phyloP scores from a whole-genome alignment of 1,140 invertebrate genomes.

The Penaeus chinensis region DNA sequence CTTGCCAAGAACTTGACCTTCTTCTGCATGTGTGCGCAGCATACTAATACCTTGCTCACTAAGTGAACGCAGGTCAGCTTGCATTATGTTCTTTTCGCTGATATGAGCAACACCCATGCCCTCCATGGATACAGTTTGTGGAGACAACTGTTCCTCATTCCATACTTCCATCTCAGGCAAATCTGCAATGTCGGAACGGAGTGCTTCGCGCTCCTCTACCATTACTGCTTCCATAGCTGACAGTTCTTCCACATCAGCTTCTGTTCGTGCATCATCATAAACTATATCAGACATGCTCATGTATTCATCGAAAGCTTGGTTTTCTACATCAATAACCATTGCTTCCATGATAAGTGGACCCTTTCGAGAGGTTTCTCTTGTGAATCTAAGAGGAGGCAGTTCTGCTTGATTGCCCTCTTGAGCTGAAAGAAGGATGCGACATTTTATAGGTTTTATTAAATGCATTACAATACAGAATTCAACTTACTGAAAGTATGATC shows the following conservation, averaged over 20 bases:
- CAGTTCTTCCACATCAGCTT: conserved; percentile 86
- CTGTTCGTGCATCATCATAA: conserved; percentile 71
- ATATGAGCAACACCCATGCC: conserved; percentile 56
- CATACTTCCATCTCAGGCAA: conserved; percentile 58
- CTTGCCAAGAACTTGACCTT: conserved; percentile 8
- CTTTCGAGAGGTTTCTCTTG: conserved; percentile 87
- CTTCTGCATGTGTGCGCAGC: conserved; percentile 46
- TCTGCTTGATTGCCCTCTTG: conserved; percentile 85
- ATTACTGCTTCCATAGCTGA: conserved; percentile 68
- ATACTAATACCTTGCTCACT: conserved; percentile 59
- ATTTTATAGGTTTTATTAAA: not conserved
- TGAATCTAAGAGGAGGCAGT: conserved; percentile 86
- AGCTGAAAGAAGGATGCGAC: conserved; percentile 24
- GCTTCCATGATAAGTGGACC: conserved; percentile 90
- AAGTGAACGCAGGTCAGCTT: conserved; percentile 55
- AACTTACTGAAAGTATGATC: conserved; percentile 20
- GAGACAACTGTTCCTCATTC: conserved; percentile 53
- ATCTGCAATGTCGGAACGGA: conserved; percentile 63
- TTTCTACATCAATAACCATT: conserved; percentile 88
- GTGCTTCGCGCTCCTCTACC: conserved; percentile 56
- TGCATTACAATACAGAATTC: not conserved
- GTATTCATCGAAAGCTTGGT: conserved; percentile 78
- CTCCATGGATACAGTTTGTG: conserved; percentile 45
- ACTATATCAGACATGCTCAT: conserved; percentile 76
- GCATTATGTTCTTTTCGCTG: conserved; percentile 47